Evolutionary conservation across 1,140 invertebrate genomes (phyloP), one percentile per base, ranked within the genome.

Genomic region (Idris sp.): DNA sequence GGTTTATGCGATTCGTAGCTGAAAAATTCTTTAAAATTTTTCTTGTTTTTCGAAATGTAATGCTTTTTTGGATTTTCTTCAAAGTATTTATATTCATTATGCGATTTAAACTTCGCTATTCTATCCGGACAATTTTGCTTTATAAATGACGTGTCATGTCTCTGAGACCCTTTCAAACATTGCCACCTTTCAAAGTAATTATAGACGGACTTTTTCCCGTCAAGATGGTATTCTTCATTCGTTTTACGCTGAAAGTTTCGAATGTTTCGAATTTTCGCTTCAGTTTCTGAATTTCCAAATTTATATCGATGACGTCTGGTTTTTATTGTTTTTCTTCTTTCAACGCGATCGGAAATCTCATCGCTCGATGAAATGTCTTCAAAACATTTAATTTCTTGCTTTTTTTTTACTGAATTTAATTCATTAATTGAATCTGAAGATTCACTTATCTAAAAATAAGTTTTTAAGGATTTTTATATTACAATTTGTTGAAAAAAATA

Each of bases 191-290:
- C 13, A 11, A 22, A 35, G 30, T 58, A 58, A 58, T 58, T 58
- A 58, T 58, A 44, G 41, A 2, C 28, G 8, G 54, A 59, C 36
- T 46, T 41, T 59, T 59, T 59, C 6, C 40, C 41, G 41, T 59
- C 54, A 46, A 35, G 54, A 44, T 59, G 30, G 36, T 44, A 43
- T 41, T 43, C 36, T 22, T 30, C 51, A 56, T 56, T 43, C 9
- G 36, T 15, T 22, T 41, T 14, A 18, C 11, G 26, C 10, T 14
- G 13, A 30, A 41, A 56, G 16, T 41, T 19, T 22, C 38, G 38
- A 19, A 6, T 41, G 53, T 43, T 43, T 56, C 16, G 56, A 48
- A 46, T 46, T 48, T 48, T 40, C 40, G 19, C 19, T 16, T 10
- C 19, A 18, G 4, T 58, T 25, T 44, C 13, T 13, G 31, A 46